A percentile compares a stretch with the other conserved stretches of the same genome.
These are phyloP conservation scores for Netelia melanura DNA, from an alignment of 2,888 invertebrate genomes.

Conservation along the genomic window DNA sequence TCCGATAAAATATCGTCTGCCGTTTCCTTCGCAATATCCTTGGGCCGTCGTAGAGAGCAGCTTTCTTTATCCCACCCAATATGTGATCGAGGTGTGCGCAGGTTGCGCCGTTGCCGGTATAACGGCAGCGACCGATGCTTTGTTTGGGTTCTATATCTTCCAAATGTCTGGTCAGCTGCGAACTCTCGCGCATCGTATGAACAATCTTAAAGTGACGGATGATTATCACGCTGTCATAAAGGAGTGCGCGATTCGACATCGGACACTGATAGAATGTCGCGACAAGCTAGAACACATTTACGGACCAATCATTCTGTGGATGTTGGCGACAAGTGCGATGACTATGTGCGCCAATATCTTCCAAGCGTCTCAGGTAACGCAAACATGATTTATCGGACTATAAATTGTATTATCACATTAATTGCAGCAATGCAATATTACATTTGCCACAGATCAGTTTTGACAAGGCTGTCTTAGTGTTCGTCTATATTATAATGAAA, in stretches of 20 bases:
- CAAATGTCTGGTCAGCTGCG: conserved; percentile 74
- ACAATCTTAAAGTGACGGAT: conserved; percentile 38
- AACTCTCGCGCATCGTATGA: conserved; percentile 64
- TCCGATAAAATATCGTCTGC: conserved; percentile 63
- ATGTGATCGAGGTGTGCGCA: conserved; percentile 58
- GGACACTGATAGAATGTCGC: conserved; percentile 61
- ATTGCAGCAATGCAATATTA: background rate
- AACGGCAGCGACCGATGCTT: conserved; percentile 68
- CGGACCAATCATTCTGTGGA: conserved; percentile 71
- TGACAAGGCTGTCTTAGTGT: conserved; percentile 34
- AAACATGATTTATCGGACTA: conserved; percentile 37
- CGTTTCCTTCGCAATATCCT: conserved; percentile 69
- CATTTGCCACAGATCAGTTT: background rate
- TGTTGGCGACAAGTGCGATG: conserved; percentile 69
- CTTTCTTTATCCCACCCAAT: conserved; percentile 66
- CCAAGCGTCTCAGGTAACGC: conserved; percentile 69
- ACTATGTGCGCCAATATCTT: conserved; percentile 74
- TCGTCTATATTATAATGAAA: conserved; percentile 52
- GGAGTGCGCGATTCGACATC: conserved; percentile 66
- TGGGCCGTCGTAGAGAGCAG: conserved; percentile 64
- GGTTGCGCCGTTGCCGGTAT: conserved; percentile 58
- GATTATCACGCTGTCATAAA: conserved; percentile 61
- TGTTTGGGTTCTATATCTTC: conserved; percentile 75
- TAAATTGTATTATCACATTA: conserved; percentile 27
- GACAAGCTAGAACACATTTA: conserved; percentile 70